Percentiles rank a stretch among this genome's conserved stretches.
These are phyloP conservation scores for Macropodus opercularis DNA, from an alignment of 2,797 vertebrate species.

Conservation along the genomic window DNA sequence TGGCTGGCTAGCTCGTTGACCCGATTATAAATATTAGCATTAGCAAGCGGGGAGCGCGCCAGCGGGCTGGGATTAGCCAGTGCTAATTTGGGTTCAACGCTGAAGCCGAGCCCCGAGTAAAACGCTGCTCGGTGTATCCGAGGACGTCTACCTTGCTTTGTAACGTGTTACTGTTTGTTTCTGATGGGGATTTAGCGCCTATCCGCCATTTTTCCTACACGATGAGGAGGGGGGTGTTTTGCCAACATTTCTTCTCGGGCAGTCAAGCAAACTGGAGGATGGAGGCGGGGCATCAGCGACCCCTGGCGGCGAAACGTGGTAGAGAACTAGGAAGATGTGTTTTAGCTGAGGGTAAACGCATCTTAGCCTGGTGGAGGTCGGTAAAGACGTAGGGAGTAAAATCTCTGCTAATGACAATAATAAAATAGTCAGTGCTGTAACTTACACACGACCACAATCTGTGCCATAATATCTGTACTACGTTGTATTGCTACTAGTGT, in stretches of 20 bases:
- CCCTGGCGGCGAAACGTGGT: constrained; percentile 22
- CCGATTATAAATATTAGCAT: constrained; percentile 61
- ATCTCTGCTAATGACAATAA: no score
- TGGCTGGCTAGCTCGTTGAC: constrained; percentile 52
- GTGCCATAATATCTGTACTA: no score
- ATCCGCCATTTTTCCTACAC: constrained; percentile 82
- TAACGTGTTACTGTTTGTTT: constrained; percentile 77
- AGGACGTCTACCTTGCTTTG: constrained; percentile 77
- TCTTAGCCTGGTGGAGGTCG: no score
- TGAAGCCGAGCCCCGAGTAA: constrained; percentile 10
- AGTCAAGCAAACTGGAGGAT: constrained; percentile 30
- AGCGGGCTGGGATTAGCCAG: constrained; percentile 16
- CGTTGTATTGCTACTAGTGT: no score
- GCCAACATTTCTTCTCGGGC: constrained; percentile 70
- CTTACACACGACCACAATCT: no score
- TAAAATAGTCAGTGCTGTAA: no score
- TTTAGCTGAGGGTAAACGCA: neutral
- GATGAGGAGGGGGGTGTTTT: constrained; percentile 70
- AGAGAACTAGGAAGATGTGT: neutral
- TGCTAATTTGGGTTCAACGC: constrained; percentile 18
- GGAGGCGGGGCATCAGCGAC: constrained; percentile 22
- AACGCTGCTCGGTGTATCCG: constrained; percentile 42
- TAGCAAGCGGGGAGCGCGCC: constrained; percentile 39
- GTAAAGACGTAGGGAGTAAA: no score
- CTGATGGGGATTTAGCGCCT: constrained; percentile 79